Base-by-base conservation (phyloP, 2,888 invertebrate species). In the Synergus umbraculus region DNA sequence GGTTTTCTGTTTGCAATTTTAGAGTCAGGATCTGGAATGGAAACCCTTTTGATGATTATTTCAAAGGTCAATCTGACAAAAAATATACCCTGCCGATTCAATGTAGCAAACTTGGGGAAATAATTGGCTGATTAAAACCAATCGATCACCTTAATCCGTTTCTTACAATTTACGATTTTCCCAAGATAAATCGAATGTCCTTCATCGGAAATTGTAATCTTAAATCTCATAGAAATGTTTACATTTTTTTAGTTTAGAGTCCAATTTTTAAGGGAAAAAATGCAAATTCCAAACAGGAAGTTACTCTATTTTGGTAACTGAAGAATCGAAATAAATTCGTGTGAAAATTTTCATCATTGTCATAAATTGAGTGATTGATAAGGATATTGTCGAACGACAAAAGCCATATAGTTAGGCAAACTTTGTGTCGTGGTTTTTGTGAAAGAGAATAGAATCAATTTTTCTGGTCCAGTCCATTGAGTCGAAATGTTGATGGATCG, bases 11-110 rank as follows among this genome's bases (percentile, higher is more conserved):
- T 76, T 78, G 58, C 60, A 54, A 76, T 84, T 82, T 81, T 29
- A 81, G 76, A 81, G 79, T 82, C 82, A 83, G 82, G 81, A 80
- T 78, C 79, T 82, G 44, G 84, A 83, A 85, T 82, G 44, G 84
- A 83, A 85, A 79, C 81, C 84, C 79, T 69, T 37, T 49, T 69
- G 49, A 29, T 37, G 80, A 69, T 69, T n/a, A 69, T 49, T 69
- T 49, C 22, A 69, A 5, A 69, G 49, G 69, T 69, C 69, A 46
- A 46, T 10, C 69, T 49, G 29, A 69, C 0, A 37, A 37, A 7
- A 7, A 37, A 37, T 0, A 4, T 37, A 37, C 37, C 37, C 37
- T 5, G 37, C 37, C 37, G 0, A 37, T 69, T 49, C 29, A 69
- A 69, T 15, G n/a, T 22, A 29, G 5, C 29, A 49, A 69, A 46